Evolutionary conservation across 2,888 invertebrate genomes (phyloP), one percentile per base, ranked within the genome.

Genomic region (Yponomeuta sedellus): DNA sequence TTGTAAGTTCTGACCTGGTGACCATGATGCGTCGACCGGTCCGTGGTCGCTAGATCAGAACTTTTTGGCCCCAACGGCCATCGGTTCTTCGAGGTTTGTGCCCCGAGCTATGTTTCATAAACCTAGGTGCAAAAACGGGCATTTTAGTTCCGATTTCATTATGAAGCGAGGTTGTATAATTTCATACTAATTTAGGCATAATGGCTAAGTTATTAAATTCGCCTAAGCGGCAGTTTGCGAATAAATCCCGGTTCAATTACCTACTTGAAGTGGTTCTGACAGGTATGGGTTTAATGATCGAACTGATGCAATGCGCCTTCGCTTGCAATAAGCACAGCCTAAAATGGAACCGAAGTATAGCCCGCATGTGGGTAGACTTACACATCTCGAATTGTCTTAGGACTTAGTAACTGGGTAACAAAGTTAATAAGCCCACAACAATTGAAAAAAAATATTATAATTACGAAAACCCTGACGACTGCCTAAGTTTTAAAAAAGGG

Each of bases 291-390:
- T 20, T 59, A 61, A 61, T 61, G 61, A 61, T 61, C 12, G 20
- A n/a, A 28, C 61, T 61, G 61, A 61, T n/a, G 61, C 61, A 61
- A 61, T 61, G 16, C n/a, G 61, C 61, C 25, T 34, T 61, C 16
- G 34, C n/a, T 12, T 16, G 34, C 34, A 34, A 61, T 61, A 61
- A 61, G 61, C 34, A 25, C 25, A 28, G 5, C 4, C 8, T n/a
- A 59, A 25, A 34, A 34, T 34, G 34, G 6, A 34, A 34, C 34
- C 34, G 34, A 34, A 34, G 34, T 8, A 34, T 34, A 5, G 10
- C 34, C 8, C 34, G 8, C 8, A 34, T 34, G 34, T 34, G 0
- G 6, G 2, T 28, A 28, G 5, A 28, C 8, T 8, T 34, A 8
- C 6, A 34, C 8, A 34, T 34, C 34, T 34, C 25, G 0, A 25